These are phyloP conservation scores for Pomacea maculata DNA, from an alignment of 1,140 invertebrate genomes.

Conservation along the genomic window DNA sequence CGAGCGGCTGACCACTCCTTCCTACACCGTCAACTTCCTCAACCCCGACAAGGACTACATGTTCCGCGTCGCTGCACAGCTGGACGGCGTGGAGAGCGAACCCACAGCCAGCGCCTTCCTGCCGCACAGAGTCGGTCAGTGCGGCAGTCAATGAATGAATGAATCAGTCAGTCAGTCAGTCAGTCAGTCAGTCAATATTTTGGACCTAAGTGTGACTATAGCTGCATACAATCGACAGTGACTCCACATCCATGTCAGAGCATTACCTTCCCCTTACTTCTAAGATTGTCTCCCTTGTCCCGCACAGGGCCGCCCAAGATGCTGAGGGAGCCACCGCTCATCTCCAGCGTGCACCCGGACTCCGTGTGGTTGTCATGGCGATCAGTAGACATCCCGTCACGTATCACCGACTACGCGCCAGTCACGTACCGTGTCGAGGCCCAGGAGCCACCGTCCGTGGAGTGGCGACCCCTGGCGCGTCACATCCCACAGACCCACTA, in stretches of 20 bases:
- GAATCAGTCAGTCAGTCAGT: no score
- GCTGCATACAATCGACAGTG: no score
- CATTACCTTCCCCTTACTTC: no score
- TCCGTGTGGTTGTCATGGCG: conserved; percentile 54
- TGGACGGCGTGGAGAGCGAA: conserved; percentile 50
- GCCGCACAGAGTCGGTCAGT: conserved; percentile 50
- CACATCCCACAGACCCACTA: conserved; percentile 54
- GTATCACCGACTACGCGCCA: conserved; percentile 56
- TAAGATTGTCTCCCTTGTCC: no score
- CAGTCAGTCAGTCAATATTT: no score
- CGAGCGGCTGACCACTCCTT: conserved; percentile 29
- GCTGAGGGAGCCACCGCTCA: conserved; percentile 49
- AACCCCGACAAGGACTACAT: conserved; percentile 68
- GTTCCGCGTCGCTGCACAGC: conserved; percentile 56
- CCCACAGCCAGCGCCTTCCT: conserved; percentile 66
- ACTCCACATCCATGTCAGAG: no score
- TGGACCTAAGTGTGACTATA: no score
- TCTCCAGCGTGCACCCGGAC: conserved; percentile 48
- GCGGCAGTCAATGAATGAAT: no score
- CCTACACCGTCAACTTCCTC: conserved; percentile 66
- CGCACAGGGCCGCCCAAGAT: conserved; percentile 54
- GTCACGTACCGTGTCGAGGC: conserved; percentile 50
- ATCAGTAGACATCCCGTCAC: conserved; percentile 52
- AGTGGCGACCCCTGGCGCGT: conserved; percentile 49
- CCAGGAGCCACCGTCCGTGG: conserved; percentile 44